Base-by-base conservation (phyloP, 2,113 vertebrate genomes). In the Accipiter virgatus region DNA sequence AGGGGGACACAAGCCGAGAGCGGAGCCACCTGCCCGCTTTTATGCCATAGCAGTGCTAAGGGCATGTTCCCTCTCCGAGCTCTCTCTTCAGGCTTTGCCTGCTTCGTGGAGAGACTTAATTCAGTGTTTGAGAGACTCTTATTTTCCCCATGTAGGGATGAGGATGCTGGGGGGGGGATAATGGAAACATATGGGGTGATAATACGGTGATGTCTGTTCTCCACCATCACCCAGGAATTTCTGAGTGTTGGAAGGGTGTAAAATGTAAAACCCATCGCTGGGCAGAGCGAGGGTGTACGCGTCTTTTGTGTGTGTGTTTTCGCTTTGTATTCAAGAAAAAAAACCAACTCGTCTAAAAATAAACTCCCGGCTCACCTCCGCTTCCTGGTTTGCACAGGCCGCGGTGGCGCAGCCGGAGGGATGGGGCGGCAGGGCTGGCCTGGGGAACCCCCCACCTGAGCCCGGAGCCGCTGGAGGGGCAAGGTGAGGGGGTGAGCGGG, bases 401-500 rank as follows among this genome's bases (percentile, higher is more conserved):
- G 86, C 1, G 2, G 45, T 16, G 13, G 75, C 83, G 81, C 66
- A 42, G 83, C 77, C 0, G 5, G 79, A 67, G 68, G 18, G 56
- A 81, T 91, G 83, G 34, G 36, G 32, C 3, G 3, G 7, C 55
- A 5, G 3, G 7, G 23, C 20, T 8, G 5, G 77, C 38, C 40
- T 2, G 2, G 47, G 47, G 55, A 84, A 13, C 6, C n/a, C 65
- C 59, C 29, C 0, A 7, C 48, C 65, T 83, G 48, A 88, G 50
- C 40, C 11, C 3, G 6, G 45, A 29, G 9, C 0, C 0, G 32
- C 32, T 4, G 4, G 8, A 66, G 38, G 42, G 13, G 2, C 1
- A 8, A 91, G 82, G 58, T 83, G 67, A 93, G 93, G 40, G 75
- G n/a, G 38, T 6, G 6, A 61, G 40, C 2, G 2, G 21, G 18